Percentiles rank a stretch among this genome's conserved stretches.
phyloP scores from a whole-genome alignment of 2,797 vertebrate genomes.

The Sebastes steindachneri region DNA sequence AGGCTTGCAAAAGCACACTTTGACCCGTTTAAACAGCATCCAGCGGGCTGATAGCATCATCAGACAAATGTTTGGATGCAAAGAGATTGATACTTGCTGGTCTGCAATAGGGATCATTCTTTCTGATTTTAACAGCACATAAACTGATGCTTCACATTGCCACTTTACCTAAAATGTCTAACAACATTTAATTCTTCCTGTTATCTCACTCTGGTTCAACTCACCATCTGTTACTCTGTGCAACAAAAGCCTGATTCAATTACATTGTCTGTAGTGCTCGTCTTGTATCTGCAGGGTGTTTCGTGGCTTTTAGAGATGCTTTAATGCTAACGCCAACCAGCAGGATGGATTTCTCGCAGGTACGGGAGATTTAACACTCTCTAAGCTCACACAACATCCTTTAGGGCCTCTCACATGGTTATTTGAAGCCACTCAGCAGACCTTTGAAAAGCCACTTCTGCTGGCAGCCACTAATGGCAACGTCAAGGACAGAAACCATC shows the following conservation, averaged over 20 bases:
- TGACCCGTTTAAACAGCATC: slow-evolving; percentile 43
- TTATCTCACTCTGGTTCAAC: slow-evolving; percentile 17
- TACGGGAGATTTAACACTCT: slow-evolving; percentile 29
- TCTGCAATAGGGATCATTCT: background rate
- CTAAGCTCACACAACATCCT: slow-evolving; percentile 41
- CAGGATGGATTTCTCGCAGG: slow-evolving; percentile 41
- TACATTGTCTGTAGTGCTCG: slow-evolving; percentile 4
- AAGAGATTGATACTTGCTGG: background rate
- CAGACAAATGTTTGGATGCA: slow-evolving; percentile 3
- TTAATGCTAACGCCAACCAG: slow-evolving; percentile 20
- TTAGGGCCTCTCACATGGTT: slow-evolving; percentile 19
- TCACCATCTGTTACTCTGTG: slow-evolving; percentile 32
- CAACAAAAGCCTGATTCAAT: slow-evolving; percentile 45
- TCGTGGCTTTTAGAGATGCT: slow-evolving; percentile 29
- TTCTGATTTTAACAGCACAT: background rate
- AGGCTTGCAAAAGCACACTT: slow-evolving; percentile 10
- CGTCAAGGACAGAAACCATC: slow-evolving; percentile 29
- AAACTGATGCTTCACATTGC: background rate
- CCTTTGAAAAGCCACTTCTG: slow-evolving; percentile 29
- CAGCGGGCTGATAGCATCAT: slow-evolving; percentile 20
- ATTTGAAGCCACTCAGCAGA: slow-evolving; percentile 48
- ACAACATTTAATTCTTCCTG: slow-evolving; percentile 22
- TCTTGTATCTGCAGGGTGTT: slow-evolving; percentile 33
- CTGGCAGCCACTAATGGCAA: slow-evolving; percentile 11
- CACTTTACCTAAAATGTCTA: slow-evolving; percentile 16